Evolutionary conservation across 1,140 invertebrate genomes (phyloP), one percentile per base, ranked within the genome.

Genomic region (Hormaphis cornu): DNA sequence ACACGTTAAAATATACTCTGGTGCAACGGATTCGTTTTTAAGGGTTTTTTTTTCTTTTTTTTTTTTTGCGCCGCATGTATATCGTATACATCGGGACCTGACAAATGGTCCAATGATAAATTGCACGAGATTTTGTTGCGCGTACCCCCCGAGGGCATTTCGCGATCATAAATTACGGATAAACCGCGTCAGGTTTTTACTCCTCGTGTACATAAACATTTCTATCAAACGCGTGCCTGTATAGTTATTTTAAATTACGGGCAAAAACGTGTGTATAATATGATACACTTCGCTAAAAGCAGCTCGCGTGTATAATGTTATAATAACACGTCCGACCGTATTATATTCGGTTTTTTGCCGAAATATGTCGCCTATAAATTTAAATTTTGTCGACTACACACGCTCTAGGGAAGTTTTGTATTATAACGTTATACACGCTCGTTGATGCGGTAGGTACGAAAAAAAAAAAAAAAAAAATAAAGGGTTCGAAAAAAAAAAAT

Each of bases 31-130:
- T n/a, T 58, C 24, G 54, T 58, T 40, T 58, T 54, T 33, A 30
- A 9, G 33, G 53, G 53, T 10, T 4, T 40, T 40, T 28, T 58
- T 58, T 56, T n/a, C n/a, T n/a, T 7, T 56, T 54, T 35, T 22
- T 2, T 54, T 54, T 54, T 44, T 46, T 2, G 1, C 4, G 8
- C 10, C 20, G 3, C 18, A n/a, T 20, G 18, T 6, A 10, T 24
- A 12, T 37, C n/a, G 18, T 20, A 35, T 58, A 40, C 18, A 35
- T 14, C 20, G 54, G 33, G 12, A 12, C 35, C 44, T 48, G 61
- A 66, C 61, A 66, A 66, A 66, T 66, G 61, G 61, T 66, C 26
- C 42, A 33, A 66, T 66, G 61, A 66, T 66, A 66, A 66, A 66
- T 66, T 35, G 50, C 61, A 66, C 30, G 42, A 50, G 44, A 66